phyloP scores from a whole-genome alignment of 2,113 vertebrate genomes.

The Zapornia atra region DNA sequence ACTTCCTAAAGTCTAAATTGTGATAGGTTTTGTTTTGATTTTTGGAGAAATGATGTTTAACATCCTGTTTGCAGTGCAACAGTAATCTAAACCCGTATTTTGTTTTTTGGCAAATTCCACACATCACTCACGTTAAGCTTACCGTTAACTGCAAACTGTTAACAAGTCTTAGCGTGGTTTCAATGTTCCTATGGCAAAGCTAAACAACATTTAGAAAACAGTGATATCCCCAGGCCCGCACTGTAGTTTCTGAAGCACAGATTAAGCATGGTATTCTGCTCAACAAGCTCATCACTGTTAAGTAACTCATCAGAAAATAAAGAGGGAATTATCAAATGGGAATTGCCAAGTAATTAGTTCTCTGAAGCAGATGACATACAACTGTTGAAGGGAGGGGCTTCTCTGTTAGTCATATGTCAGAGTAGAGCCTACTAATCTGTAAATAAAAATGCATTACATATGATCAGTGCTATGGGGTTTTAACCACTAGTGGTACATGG shows the following conservation, averaged over 20 bases:
- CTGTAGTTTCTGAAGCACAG: constrained; percentile 64
- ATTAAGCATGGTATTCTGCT: constrained; percentile 68
- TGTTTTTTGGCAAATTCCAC: constrained; percentile 13
- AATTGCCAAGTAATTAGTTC: constrained; percentile 85
- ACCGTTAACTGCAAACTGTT: constrained; percentile 49
- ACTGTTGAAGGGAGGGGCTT: constrained; percentile 76
- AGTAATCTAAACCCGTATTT: constrained; percentile 6
- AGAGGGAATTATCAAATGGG: constrained; percentile 82
- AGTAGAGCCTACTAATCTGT: constrained; percentile 72
- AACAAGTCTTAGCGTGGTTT: constrained; percentile 55
- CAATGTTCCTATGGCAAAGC: constrained; percentile 59
- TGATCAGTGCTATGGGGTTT: constrained; percentile 30
- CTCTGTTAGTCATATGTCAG: constrained; percentile 74
- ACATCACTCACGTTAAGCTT: neutral
- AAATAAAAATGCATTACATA: constrained; percentile 75
- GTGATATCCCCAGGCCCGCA: constrained; percentile 40
- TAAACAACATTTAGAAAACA: constrained; percentile 58
- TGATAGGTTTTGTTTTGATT: neutral
- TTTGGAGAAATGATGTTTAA: neutral
- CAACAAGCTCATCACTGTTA: constrained; percentile 80
- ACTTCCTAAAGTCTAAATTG: neutral
- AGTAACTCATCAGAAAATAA: constrained; percentile 85
- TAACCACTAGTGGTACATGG: neutral
- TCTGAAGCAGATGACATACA: constrained; percentile 81
- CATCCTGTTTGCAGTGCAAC: neutral